Percentiles rank a stretch among this genome's conserved stretches.
Evolutionary conservation across 2,888 invertebrate species (phyloP).

Genomic region (Tuberolachnus salignus): DNA sequence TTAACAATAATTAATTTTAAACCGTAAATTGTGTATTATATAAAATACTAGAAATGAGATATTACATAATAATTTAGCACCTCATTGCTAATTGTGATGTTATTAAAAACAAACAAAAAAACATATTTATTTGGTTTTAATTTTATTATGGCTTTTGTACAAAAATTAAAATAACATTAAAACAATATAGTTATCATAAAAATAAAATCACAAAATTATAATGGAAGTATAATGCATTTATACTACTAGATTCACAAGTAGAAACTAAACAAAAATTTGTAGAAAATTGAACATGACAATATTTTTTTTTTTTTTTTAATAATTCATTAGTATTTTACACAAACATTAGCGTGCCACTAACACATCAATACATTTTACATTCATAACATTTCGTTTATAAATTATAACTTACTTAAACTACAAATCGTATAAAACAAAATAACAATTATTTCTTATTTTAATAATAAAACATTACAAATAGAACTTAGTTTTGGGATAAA

Average conservation of each 20-base stretch:
- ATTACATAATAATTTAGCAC: too few species aligned
- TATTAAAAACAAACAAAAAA: slow-evolving; percentile 16
- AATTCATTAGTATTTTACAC: slow-evolving; percentile 49
- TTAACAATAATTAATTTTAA: too few species aligned
- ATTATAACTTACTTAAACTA: slow-evolving; percentile 52
- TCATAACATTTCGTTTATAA: slow-evolving; percentile 37
- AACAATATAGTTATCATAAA: slow-evolving; percentile 51
- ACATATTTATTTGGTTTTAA: slow-evolving; percentile 42
- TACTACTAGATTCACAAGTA: slow-evolving; percentile 40
- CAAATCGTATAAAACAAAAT: slow-evolving; percentile 39
- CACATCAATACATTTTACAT: slow-evolving; percentile 46
- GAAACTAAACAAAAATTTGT: slow-evolving; percentile 29
- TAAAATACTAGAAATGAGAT: too few species aligned
- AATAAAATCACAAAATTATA: slow-evolving; percentile 56
- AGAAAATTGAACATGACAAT: slow-evolving; percentile 18
- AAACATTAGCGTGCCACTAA: slow-evolving; percentile 48
- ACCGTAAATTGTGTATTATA: too few species aligned
- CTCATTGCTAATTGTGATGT: too few species aligned
- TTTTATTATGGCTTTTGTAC: slow-evolving; percentile 56
- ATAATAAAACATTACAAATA: slow-evolving; percentile 17
- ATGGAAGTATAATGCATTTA: slow-evolving; percentile 49
- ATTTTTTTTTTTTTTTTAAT: slow-evolving; percentile 26
- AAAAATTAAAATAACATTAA: slow-evolving; percentile 55
- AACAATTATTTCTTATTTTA: slow-evolving; percentile 43
- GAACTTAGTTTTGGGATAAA: not conserved